A percentile compares a stretch with the other conserved stretches of the same genome.
Conservation (phyloP, 2,113 vertebrate species). For the Pseudorectes ferrugineus region DNA sequence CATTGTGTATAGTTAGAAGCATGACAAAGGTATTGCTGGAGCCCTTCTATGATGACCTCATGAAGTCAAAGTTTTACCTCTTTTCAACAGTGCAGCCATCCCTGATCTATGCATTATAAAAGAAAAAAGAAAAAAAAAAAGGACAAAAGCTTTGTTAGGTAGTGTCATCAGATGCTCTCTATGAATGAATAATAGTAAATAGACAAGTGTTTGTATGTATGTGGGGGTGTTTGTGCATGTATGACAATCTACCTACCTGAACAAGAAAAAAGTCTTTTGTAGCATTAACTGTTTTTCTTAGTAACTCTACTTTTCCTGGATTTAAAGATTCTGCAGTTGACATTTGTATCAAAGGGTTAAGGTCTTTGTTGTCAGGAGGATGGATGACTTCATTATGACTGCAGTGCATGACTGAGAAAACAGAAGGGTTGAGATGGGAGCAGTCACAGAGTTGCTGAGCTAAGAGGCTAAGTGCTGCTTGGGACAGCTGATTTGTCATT, state of each 20-base stretch:
- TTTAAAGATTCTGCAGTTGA: background rate
- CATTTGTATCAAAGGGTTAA: conserved; percentile 45
- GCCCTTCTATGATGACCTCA: background rate
- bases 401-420: conserved; percentile 56
- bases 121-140: background rate
- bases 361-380: conserved; percentile 56
- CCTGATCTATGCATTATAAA: background rate
- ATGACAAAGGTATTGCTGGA: background rate
- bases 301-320: background rate
- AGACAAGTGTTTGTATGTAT: background rate
- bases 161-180: background rate
- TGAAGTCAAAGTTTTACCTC: background rate
- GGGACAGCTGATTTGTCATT: conserved; percentile 71
- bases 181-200: background rate
- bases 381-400: conserved; percentile 69
- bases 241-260: background rate
- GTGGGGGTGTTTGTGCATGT: background rate
- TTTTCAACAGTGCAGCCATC: background rate
- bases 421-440: conserved; percentile 29
- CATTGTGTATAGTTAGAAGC: background rate
- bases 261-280: background rate
- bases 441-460: conserved; percentile 62
- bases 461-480: conserved; percentile 53
- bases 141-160: background rate
- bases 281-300: background rate